phyloP scores from a whole-genome alignment of 2,113 vertebrate genomes.

The Istiophorus platypterus region DNA sequence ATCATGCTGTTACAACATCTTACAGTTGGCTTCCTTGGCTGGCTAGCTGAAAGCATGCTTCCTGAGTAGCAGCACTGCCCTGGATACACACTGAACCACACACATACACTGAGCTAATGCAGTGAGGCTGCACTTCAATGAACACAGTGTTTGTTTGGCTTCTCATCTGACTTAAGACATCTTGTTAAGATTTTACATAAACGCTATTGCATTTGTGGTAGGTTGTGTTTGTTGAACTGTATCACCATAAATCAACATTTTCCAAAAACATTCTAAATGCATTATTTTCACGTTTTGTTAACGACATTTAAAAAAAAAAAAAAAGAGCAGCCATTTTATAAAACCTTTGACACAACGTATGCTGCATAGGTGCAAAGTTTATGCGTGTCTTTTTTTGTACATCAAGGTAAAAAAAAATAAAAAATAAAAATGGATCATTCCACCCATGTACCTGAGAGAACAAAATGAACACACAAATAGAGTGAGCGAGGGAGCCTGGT shows the following conservation, averaged over 20 bases:
- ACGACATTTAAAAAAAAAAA: no score
- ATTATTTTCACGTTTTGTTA: constrained; percentile 32
- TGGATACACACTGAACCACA: constrained; percentile 76
- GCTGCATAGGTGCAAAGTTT: constrained; percentile 24
- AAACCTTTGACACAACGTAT: constrained; percentile 18
- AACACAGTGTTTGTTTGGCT: constrained; percentile 39
- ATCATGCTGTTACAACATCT: constrained; percentile 70
- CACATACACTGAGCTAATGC: constrained; percentile 52
- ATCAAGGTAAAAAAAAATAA: constrained; percentile 43
- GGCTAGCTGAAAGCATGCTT: constrained; percentile 77
- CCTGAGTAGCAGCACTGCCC: constrained; percentile 70
- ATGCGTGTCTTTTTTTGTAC: constrained; percentile 24
- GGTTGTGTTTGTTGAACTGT: background rate
- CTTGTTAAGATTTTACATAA: constrained; percentile 12
- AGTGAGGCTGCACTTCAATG: constrained; percentile 43
- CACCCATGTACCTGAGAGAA: constrained; percentile 65
- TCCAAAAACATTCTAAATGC: background rate
- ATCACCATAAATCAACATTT: background rate
- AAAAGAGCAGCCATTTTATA: constrained; percentile 2
- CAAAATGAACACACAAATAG: constrained; percentile 68
- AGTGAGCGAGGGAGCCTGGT: constrained; percentile 59
- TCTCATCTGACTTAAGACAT: constrained; percentile 34
- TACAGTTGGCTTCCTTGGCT: constrained; percentile 71
- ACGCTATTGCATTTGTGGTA: background rate
- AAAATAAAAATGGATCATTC: constrained; percentile 39